Percentiles rank a stretch among this genome's conserved stretches.
phyloP scores from a whole-genome alignment of 1,140 invertebrate species.

The Plutomurus gul region DNA sequence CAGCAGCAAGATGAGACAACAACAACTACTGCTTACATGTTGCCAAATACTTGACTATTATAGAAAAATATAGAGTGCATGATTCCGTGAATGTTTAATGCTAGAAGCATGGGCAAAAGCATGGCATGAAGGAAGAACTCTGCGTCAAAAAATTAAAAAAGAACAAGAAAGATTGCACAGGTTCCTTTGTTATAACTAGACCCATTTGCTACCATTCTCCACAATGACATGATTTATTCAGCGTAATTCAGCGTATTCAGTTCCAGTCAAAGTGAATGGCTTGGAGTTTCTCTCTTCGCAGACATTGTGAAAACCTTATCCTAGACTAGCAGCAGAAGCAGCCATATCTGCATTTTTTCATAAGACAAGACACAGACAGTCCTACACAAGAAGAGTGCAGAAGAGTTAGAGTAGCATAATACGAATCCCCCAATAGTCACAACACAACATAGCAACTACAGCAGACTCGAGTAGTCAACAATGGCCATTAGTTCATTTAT shows the following conservation, averaged over 20 bases:
- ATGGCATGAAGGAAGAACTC: not conserved
- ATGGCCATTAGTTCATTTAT: slow-evolving; percentile 38
- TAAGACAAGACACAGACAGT: too few relatives aligned
- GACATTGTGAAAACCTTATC: too few relatives aligned
- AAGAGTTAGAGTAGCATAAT: too few relatives aligned
- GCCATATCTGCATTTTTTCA: too few relatives aligned
- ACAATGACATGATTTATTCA: slow-evolving; percentile 28
- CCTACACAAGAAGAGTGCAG: too few relatives aligned
- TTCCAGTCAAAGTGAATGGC: slow-evolving; percentile 19
- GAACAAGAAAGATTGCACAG: slow-evolving; percentile 23
- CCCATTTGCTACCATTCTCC: not conserved
- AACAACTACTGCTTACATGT: too few relatives aligned
- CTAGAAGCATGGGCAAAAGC: not conserved
- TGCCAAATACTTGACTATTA: too few relatives aligned
- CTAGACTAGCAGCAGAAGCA: too few relatives aligned
- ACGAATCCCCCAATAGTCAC: not conserved
- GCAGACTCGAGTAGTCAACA: not conserved
- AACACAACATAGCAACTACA: not conserved
- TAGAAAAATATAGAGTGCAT: not conserved
- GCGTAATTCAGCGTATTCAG: not conserved
- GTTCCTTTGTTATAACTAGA: slow-evolving; percentile 16
- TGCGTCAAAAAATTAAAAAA: slow-evolving; percentile 12
- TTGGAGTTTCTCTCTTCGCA: not conserved
- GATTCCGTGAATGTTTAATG: slow-evolving; percentile 21
- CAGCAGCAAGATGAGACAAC: too few relatives aligned